Percentiles rank a stretch among this genome's conserved stretches.
Conservation (phyloP, 2,888 invertebrate genomes). For the Stenichneumon culpator region DNA sequence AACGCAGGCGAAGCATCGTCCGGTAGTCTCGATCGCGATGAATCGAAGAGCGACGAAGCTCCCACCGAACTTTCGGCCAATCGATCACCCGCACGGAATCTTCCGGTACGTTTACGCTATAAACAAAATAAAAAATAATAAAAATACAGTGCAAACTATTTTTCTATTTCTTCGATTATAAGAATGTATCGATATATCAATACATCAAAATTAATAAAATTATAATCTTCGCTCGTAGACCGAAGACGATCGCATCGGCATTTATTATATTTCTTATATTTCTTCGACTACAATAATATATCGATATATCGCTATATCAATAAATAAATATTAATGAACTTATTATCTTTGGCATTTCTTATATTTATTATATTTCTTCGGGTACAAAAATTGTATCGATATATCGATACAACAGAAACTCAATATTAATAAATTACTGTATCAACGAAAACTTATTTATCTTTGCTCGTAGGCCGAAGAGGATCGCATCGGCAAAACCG, state of each 20-base stretch:
- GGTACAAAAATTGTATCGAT: no score
- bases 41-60: constrained; percentile 34
- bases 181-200: no score
- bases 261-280: background rate
- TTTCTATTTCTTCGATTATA: no score
- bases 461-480: background rate
- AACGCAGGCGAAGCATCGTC: constrained; percentile 15
- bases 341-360: no score
- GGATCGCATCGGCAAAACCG: constrained; percentile 13
- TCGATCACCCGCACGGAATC: constrained; percentile 35
- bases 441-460: background rate
- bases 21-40: constrained; percentile 8
- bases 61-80: constrained; percentile 10
- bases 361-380: no score
- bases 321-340: no score
- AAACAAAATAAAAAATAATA: background rate
- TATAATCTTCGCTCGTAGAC: background rate
- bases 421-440: background rate
- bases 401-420: no score
- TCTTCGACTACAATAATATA: no score
- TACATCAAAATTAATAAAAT: no score
- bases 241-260: constrained; percentile 5
- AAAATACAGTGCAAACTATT: background rate
- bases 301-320: no score
- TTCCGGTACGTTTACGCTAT: constrained; percentile 27